phyloP scores from a whole-genome alignment of 2,113 vertebrate species.

The Rhea pennata region DNA sequence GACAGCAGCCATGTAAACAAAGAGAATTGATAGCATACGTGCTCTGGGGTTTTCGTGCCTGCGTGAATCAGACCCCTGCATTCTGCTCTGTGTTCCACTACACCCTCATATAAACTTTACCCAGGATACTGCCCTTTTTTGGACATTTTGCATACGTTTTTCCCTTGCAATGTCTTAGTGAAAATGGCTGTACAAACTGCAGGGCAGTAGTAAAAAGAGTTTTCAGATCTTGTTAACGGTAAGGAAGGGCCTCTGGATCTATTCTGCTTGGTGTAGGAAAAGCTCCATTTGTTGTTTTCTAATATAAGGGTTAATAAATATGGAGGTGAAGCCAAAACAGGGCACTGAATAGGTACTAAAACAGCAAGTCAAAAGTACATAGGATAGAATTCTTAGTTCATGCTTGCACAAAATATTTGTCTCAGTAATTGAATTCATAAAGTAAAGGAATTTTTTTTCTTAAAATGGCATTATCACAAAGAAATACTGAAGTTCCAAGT shows the following conservation, averaged over 20 bases:
- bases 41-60: not conserved
- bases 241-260: not conserved
- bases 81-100: not conserved
- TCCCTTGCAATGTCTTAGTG: not conserved
- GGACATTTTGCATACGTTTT: not conserved
- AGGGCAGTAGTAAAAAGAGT: not conserved
- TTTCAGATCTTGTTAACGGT: rapidly evolving
- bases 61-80: not conserved
- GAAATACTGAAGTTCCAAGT: not conserved
- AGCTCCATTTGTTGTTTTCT: not conserved
- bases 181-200: not conserved
- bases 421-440: not conserved
- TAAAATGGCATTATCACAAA: not conserved
- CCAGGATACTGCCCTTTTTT: not conserved
- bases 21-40: not conserved
- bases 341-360: not conserved
- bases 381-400: not conserved
- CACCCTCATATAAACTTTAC: rapidly evolving
- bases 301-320: not conserved
- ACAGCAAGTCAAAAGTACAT: not conserved
- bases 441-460: not conserved
- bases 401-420: not conserved
- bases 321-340: not conserved
- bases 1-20: not conserved
- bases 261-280: not conserved